These are phyloP conservation scores for Wiebesia pumilae DNA, from an alignment of 1,140 invertebrate genomes.

Conservation along the genomic window DNA sequence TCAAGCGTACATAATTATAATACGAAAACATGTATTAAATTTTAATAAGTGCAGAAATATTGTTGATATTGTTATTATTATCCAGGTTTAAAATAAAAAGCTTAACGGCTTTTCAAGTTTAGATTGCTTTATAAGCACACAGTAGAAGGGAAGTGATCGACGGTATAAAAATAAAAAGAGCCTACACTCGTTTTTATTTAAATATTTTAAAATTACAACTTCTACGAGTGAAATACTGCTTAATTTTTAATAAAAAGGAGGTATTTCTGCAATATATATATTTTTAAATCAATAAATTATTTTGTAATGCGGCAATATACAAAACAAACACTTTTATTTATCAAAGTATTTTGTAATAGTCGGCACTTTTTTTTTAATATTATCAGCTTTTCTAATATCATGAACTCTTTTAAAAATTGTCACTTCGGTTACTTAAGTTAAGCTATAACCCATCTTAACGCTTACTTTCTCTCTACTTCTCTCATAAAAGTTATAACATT, in stretches of 20 bases:
- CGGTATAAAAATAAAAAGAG: neutral
- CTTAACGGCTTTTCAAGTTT: neutral
- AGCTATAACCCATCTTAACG: neutral
- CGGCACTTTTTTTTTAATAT: neutral
- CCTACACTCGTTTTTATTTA: neutral
- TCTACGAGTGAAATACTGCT: neutral
- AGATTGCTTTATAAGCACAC: neutral
- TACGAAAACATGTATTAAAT: neutral
- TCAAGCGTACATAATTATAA: neutral
- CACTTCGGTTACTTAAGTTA: neutral
- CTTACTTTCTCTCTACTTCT: neutral
- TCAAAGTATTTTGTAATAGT: neutral
- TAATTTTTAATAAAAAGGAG: neutral
- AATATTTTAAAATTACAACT: neutral
- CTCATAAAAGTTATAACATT: conserved; percentile 26
- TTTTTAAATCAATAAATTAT: neutral
- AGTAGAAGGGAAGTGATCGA: neutral
- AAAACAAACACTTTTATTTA: neutral
- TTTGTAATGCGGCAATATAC: neutral
- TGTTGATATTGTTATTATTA: neutral
- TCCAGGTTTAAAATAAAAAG: neutral
- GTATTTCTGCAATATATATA: neutral
- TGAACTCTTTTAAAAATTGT: conserved; percentile 13
- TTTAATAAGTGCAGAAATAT: no score
- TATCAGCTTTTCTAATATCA: neutral